Evolutionary conservation across 2,888 invertebrate species (phyloP), one percentile per base, ranked within the genome.

Genomic region (Diadegma fenestrale): DNA sequence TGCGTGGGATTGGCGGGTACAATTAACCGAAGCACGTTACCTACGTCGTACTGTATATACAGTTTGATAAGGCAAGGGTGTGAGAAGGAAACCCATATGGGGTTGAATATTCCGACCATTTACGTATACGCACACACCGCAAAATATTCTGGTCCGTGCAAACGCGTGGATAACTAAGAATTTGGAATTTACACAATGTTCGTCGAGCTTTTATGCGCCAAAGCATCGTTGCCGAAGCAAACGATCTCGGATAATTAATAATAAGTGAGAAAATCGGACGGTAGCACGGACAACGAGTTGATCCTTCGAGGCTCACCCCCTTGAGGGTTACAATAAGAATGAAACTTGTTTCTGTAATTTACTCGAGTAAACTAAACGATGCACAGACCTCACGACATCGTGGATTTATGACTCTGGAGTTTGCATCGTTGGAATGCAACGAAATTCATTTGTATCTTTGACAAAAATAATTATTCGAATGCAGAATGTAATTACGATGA

Each of bases 1-100:
- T 86, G 86, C 87, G 85, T 87, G 77, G 83, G 83, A 87, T 87
- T 82, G 84, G 78, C 69, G 82, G 75, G 79, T 82, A 81, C 86
- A 87, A 85, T 86, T 85, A 87, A 79, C 71, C 81, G 75, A 71
- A 71, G 76, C 64, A 73, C 76, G 80, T 72, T 48, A 66, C 19
- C 30, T 48, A 51, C 19, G 45, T 19, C 33, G 51, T 30, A 54
- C n/a, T n/a, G 14, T 19, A n/a, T 33, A 48, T 14, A 41, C 26
- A 30, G 12, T 12, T 14, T 14, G 58, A 58, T 58, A 58, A 58
- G 26, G 58, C 26, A 58, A 26, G 26, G 26, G 58, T 58, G 22
- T 26, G 54, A 26, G 26, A 58, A 58, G 58, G 58, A 58, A 58
- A 58, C 58, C 26, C 58, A 14, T 26, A 58, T 26, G 12, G 58